Conservation (phyloP, 2,797 vertebrate genomes). For the Pachyuromys duprasi region DNA sequence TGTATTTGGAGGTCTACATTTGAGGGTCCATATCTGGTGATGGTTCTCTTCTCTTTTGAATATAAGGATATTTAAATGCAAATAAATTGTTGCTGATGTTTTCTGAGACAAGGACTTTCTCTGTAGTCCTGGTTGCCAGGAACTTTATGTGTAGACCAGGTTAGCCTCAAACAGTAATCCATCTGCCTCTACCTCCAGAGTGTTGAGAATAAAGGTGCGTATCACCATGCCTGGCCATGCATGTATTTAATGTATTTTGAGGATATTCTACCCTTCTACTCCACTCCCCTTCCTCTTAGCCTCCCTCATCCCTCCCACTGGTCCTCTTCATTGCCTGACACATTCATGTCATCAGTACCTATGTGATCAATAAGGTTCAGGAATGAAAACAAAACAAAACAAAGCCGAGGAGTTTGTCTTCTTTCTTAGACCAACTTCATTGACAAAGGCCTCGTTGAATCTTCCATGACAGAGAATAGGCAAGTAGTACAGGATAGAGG, state of each 20-base stretch:
- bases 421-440: not conserved
- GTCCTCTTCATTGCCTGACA: not conserved
- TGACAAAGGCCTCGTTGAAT: not conserved
- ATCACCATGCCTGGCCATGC: not conserved
- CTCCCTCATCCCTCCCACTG: too few species aligned
- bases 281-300: not conserved
- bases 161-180: not conserved
- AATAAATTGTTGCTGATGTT: not conserved
- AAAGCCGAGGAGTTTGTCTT: not conserved
- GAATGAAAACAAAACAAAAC: not conserved
- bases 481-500: rapidly evolving
- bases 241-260: not conserved
- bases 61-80: not conserved
- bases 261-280: not conserved
- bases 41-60: not conserved
- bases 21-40: not conserved
- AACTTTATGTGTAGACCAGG: not conserved
- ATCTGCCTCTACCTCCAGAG: not conserved
- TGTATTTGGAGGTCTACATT: not conserved
- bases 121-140: not conserved
- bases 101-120: not conserved
- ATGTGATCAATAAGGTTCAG: not conserved
- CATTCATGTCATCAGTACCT: too few species aligned
- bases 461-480: too few species aligned
- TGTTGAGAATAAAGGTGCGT: not conserved